Evolutionary conservation across 2,797 vertebrate genomes (phyloP), one percentile per base, ranked within the genome.

Genomic region (Spondyliosoma cantharus): DNA sequence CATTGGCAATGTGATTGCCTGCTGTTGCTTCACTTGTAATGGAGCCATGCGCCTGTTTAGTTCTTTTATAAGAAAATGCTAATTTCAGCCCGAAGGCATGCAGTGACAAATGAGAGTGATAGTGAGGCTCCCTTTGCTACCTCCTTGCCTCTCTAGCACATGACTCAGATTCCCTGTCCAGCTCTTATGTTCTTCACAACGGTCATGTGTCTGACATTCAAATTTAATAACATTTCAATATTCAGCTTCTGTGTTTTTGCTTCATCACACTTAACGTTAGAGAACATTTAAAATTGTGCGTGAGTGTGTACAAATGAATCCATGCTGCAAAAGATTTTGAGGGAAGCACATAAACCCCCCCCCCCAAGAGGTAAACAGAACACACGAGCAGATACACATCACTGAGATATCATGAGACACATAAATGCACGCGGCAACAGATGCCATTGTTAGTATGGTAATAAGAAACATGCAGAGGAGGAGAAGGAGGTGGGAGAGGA

Each of bases 11-110:
- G 76, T 66, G 81, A 81, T 78, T 68, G 75, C 74, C 88, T 84
- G 86, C 88, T 78, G 79, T 74, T 81, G 73, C 90, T 83, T 78
- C 82, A 71, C 68, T 83, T 60, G 64, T 84, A 82, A 82, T 62
- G 80, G 78, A 82, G 64, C 71, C 14, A 15, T 52, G 45, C 46
- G 76, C 63, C 54, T 70, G 70, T 82, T 79, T 67, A 65, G 50
- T 73, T 78, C 22, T 45, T 80, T 70, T 53, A 56, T 62, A 77
- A 24, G 73, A 42, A 87, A 83, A 81, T 76, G 71, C 80, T 83
- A 84, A 87, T 89, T 86, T 87, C 76, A 60, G 71, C 66, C 74
- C 20, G 53, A 65, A 71, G 84, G 80, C 76, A 77, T 52, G 59
- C 60, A 64, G 78, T 84, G 76, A 68, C 65, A 71, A 80, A 85